Base-by-base conservation (phyloP, 35 echinoderm and acorn worm species). In the Amphiura filiformis region DNA sequence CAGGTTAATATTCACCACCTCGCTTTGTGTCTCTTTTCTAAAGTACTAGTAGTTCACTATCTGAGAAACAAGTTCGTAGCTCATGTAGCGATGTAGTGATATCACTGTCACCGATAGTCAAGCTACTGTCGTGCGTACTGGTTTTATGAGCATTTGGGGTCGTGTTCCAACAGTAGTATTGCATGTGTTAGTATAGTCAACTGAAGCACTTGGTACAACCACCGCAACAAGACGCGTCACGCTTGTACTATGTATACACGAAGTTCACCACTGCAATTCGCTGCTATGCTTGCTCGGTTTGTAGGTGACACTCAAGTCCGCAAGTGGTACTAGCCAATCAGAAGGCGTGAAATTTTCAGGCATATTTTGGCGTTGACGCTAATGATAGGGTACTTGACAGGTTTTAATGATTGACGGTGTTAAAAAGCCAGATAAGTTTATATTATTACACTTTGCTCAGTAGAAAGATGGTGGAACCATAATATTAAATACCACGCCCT, bases 401-500 rank as follows among this genome's bases (percentile, higher is more conserved):
- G 9, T 70, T 70, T n/a, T 4, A n/a, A 3, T 70, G 61, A 70
- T 70, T 70, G 61, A 70, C 61, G 61, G 61, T 70, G 3, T 70
- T 70, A 70, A 70, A 70, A 70, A 70, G 61, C 7, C 61, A 70
- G 11, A 70, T 70, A 70, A 70, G 61, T 70, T 70, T 70, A 70
- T 70, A 70, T 70, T n/a, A n/a, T n/a, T n/a, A n/a, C n/a, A 70
- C 61, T 70, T 70, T 26, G 61, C 61, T 13, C n/a, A 70, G 7
- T 70, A 23, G 61, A 70, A 70, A 70, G 61, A 23, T 70, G 28
- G 61, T n/a, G 61, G 61, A 70, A 70, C 61, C 7, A 70, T 70
- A 70, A 70, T n/a, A n/a, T n/a, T n/a, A n/a, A n/a, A n/a, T 70
- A 70, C 61, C 61, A 70, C 61, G 61, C 61, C 61, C 61, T 70